Base-by-base conservation (phyloP, 2,797 vertebrate genomes). In the Lepilemur septentrionalis region DNA sequence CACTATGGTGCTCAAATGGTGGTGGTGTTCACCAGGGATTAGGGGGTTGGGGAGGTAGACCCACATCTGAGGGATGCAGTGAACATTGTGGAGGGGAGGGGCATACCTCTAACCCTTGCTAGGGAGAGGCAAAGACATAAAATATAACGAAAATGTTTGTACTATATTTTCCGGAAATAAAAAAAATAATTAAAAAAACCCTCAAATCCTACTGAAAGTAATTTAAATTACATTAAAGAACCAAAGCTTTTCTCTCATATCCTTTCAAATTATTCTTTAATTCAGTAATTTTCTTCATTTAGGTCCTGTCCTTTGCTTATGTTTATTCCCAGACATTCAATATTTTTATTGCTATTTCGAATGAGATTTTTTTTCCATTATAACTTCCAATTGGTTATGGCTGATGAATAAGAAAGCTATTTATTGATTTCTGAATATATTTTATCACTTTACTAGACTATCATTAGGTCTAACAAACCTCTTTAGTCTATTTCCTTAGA, bases 201-300 rank as follows among this genome's bases (percentile, higher is more conserved):
- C 30, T 92, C 72, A 57, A 88, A 70, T 94, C 35, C 72, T 75
- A 69, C 5, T 61, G 25, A 43, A 94, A 88, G 25, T 87, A 96
- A 89, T 69, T 67, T 92, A 75, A 85, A 84, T 75, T 83, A 93
- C 18, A 84, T 35, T 85, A 88, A 97, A 85, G 69, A 94, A 88
- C 67, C 41, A 93, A 22, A 63, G 73, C 17, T 91, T 92, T 84
- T 85, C 61, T 82, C 43, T 82, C 73, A 83, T 72, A n/a, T 63
- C 91, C 89, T 88, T 91, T 88, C 55, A 95, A 86, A 90, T 83
- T 92, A 92, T 86, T 96, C 46, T 89, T 90, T 96, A 95, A 89
- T 43, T 46, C 25, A 69, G 59, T 87, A 76, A 57, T 81, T 90
- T 89, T 65, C 84, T 96, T 91, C 67, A 89, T 85, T 93, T 92